Conservation (phyloP, 2,888 invertebrate genomes). For the Mechanitis messenoides region DNA sequence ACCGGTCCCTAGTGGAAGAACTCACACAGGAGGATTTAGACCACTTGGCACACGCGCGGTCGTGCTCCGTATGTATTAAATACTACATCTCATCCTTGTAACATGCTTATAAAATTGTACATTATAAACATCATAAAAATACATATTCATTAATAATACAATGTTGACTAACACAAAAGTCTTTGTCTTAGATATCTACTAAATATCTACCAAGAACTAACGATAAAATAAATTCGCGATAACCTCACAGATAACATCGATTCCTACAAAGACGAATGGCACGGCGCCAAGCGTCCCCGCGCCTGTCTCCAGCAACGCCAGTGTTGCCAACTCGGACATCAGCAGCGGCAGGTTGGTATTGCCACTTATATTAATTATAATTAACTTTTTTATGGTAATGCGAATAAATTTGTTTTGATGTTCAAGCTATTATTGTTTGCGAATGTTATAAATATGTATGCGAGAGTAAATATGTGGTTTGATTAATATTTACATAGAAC, state of each 20-base stretch:
- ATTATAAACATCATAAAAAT: neutral
- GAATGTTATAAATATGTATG: slow-evolving; percentile 1
- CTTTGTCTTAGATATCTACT: too few relatives aligned
- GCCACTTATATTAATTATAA: slow-evolving; percentile 1
- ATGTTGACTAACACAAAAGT: too few relatives aligned
- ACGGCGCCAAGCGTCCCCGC: slow-evolving; percentile 44
- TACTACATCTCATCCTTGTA: too few relatives aligned
- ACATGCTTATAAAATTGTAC: too few relatives aligned
- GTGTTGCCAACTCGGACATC: slow-evolving; percentile 65
- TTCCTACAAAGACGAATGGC: slow-evolving; percentile 60
- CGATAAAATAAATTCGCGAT: slow-evolving; percentile 4
- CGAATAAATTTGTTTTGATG: neutral
- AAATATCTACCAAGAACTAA: neutral
- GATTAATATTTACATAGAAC: neutral
- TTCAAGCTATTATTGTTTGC: neutral
- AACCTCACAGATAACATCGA: slow-evolving; percentile 57
- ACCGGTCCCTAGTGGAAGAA: slow-evolving; percentile 88
- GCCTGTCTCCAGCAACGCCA: slow-evolving; percentile 54
- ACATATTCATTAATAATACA: neutral
- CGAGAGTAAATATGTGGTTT: neutral
- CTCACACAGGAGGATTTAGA: slow-evolving; percentile 89
- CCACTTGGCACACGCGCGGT: slow-evolving; percentile 86
- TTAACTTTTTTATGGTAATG: slow-evolving; percentile 4
- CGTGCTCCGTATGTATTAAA: slow-evolving; percentile 85
- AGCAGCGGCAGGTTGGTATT: slow-evolving; percentile 67